Conservation (phyloP, 2,888 invertebrate genomes). For the Leucania comma region DNA sequence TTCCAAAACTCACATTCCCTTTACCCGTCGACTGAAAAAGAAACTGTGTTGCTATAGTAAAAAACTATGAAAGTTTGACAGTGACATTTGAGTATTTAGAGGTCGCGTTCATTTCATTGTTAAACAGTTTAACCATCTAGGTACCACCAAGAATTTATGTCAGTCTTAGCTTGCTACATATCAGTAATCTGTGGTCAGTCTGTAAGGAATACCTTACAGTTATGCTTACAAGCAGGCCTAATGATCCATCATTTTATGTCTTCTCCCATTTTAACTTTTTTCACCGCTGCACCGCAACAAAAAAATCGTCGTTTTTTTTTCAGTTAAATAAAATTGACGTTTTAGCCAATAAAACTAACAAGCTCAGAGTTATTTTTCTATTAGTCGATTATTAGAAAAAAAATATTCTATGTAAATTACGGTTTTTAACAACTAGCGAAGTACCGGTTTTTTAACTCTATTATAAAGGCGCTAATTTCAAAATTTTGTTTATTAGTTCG, state of each 20-base stretch:
- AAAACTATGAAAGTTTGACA: constrained; percentile 67
- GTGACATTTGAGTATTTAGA: constrained; percentile 40
- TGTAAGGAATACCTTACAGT: no score
- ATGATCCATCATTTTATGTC: no score
- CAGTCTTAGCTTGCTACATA: background rate
- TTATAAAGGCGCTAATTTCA: constrained; percentile 26
- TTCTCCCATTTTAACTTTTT: no score
- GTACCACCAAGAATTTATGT: background rate
- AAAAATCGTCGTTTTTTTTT: no score
- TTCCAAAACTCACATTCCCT: constrained; percentile 88
- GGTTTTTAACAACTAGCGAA: background rate
- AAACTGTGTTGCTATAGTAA: constrained; percentile 75
- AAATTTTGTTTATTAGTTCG: background rate
- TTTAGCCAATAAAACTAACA: constrained; percentile 3
- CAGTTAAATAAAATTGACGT: background rate
- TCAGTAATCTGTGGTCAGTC: no score
- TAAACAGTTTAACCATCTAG: background rate
- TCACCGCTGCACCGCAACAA: no score
- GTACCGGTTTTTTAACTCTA: background rate
- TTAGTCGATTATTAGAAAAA: no score
- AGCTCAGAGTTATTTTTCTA: constrained; percentile 9
- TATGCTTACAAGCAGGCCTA: no score
- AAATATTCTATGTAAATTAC: no score
- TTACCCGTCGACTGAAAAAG: constrained; percentile 88
- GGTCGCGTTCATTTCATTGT: constrained; percentile 31